Evolutionary conservation across 2,113 vertebrate species (phyloP).

Genomic region (Ciconia stormi): DNA sequence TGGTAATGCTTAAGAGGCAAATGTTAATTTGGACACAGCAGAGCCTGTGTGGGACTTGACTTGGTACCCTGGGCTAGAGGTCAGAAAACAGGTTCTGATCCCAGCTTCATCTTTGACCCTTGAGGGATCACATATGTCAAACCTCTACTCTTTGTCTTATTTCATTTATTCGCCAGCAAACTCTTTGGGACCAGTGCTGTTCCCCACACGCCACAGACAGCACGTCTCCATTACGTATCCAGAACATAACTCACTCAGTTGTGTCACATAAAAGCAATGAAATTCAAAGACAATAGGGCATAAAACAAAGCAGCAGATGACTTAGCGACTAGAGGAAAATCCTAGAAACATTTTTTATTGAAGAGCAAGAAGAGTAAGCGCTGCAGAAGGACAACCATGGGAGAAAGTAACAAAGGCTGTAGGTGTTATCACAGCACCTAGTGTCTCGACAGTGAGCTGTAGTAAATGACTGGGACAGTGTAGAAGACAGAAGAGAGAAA

Average conservation of each 20-base stretch:
- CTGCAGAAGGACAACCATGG: background rate
- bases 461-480: background rate
- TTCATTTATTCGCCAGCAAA: background rate
- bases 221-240: background rate
- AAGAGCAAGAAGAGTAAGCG: background rate
- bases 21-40: background rate
- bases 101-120: background rate
- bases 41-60: background rate
- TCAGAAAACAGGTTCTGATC: background rate
- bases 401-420: background rate
- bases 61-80: background rate
- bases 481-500: background rate
- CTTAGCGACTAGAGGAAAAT: background rate
- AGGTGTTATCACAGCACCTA: background rate
- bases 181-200: too few species aligned
- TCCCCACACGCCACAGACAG: background rate
- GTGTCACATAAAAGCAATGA: fast-evolving
- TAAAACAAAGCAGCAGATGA: background rate
- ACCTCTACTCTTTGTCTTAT: background rate
- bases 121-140: background rate
- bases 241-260: fast-evolving
- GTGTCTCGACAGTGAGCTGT: background rate
- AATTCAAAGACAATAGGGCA: background rate
- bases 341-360: background rate
- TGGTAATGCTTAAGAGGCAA: background rate